Percentiles rank a stretch among this genome's conserved stretches.
phyloP scores from a whole-genome alignment of 2,113 vertebrate species.

The Lipotes vexillifer region DNA sequence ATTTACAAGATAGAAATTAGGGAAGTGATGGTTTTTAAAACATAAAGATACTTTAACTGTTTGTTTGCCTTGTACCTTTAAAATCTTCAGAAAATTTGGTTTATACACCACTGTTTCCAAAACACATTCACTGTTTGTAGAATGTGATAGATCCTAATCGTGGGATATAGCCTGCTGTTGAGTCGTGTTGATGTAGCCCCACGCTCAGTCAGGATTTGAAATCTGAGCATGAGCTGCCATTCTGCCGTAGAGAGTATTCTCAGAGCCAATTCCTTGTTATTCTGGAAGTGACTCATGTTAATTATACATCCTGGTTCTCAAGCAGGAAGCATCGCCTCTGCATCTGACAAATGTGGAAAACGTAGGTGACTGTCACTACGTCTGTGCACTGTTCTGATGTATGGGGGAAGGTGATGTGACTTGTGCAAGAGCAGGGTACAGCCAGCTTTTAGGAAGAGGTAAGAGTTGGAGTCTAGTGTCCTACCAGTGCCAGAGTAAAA shows the following conservation, averaged over 20 bases:
- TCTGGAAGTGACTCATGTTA: not conserved
- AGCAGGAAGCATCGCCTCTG: not conserved
- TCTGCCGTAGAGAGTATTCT: not conserved
- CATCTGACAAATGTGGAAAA: not conserved
- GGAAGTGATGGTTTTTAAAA: slow-evolving; percentile 33
- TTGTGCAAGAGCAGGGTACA: not conserved
- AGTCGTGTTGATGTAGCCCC: not conserved
- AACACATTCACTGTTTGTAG: not conserved
- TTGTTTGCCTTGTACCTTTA: not conserved
- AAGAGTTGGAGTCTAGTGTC: not conserved
- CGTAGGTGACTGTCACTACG: not conserved
- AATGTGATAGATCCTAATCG: not conserved
- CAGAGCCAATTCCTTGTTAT: not conserved
- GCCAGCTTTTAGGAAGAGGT: not conserved
- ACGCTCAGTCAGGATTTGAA: not conserved
- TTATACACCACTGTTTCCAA: not conserved
- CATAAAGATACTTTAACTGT: not conserved
- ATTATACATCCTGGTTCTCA: not conserved
- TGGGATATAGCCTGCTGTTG: not conserved
- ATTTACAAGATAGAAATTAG: not conserved
- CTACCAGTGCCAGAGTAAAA: not conserved
- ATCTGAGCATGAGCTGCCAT: not conserved
- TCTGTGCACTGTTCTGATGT: accelerated
- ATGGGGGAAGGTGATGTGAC: not conserved
- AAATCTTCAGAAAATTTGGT: not conserved